These are phyloP conservation scores for Naso thynnoides DNA, from an alignment of 2,797 vertebrate genomes.

Conservation along the genomic window DNA sequence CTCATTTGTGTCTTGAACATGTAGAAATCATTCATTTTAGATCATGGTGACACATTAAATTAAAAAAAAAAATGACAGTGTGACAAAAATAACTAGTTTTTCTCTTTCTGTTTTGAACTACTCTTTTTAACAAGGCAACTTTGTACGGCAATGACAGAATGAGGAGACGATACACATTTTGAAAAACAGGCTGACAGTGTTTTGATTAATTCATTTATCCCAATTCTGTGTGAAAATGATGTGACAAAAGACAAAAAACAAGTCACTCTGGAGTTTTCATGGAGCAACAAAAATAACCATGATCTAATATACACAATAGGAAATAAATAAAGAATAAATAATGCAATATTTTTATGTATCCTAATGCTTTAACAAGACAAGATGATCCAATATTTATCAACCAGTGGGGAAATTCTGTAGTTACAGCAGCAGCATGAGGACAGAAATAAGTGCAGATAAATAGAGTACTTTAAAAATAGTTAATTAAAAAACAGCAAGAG, in stretches of 20 bases:
- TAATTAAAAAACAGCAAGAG: too few relatives aligned
- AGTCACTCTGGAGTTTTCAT: too few relatives aligned
- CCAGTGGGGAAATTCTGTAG: neutral
- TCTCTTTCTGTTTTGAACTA: neutral
- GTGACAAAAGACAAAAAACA: neutral
- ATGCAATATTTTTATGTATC: neutral
- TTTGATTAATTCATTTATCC: neutral
- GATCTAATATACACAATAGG: too few relatives aligned
- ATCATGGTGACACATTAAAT: constrained; percentile 11
- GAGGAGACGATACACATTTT: neutral
- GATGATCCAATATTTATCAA: neutral
- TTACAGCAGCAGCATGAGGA: neutral
- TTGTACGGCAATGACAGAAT: constrained; percentile 34
- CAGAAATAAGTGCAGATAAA: too few relatives aligned
- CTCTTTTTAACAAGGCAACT: constrained; percentile 10
- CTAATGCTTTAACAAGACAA: neutral
- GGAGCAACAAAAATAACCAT: too few relatives aligned
- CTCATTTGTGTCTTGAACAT: neutral
- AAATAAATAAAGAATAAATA: too few relatives aligned
- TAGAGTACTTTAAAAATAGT: neutral
- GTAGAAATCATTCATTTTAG: constrained; percentile 23
- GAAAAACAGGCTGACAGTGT: neutral
- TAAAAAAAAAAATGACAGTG: neutral
- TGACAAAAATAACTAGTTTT: constrained; percentile 26
- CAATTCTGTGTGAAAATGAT: neutral